A percentile compares a stretch with the other conserved stretches of the same genome.
Evolutionary conservation across 2,888 invertebrate genomes (phyloP).

Genomic region (Pseudanteris insignis): DNA sequence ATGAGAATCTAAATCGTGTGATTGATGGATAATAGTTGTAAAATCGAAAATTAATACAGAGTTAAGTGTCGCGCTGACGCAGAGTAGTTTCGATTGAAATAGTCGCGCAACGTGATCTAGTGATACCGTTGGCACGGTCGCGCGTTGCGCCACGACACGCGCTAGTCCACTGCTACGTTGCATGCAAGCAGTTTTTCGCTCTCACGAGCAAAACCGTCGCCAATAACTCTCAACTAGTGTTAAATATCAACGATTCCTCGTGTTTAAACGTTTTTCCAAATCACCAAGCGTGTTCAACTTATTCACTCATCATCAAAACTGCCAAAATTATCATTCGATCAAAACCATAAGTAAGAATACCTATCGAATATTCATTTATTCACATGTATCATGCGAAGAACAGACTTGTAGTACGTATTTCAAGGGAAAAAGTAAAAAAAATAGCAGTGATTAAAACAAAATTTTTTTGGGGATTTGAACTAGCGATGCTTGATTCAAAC

Average conservation of each 20-base stretch:
- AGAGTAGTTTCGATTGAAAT: conserved; percentile 55
- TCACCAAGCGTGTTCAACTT: no score
- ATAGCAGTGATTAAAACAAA: no score
- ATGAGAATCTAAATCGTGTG: no score
- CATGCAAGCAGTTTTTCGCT: conserved; percentile 45
- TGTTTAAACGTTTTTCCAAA: no score
- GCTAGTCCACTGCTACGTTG: conserved; percentile 48
- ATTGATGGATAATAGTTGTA: no score
- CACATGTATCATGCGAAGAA: conserved; percentile 24
- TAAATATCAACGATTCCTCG: no score
- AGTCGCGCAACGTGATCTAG: conserved; percentile 48
- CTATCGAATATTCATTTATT: conserved; percentile 1
- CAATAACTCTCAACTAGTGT: conserved; percentile 17
- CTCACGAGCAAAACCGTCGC: neutral
- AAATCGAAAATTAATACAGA: no score
- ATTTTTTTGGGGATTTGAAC: no score
- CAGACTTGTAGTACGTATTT: conserved; percentile 15
- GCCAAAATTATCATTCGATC: neutral
- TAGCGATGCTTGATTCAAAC: no score
- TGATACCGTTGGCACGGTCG: conserved; percentile 17
- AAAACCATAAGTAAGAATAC: conserved; percentile 11
- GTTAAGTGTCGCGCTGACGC: conserved; percentile 45
- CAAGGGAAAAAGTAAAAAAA: neutral
- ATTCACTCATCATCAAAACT: no score
- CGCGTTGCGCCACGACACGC: conserved; percentile 20